Conservation (phyloP, 2,797 vertebrate species). For the Cryptoblepharus egeriae region DNA sequence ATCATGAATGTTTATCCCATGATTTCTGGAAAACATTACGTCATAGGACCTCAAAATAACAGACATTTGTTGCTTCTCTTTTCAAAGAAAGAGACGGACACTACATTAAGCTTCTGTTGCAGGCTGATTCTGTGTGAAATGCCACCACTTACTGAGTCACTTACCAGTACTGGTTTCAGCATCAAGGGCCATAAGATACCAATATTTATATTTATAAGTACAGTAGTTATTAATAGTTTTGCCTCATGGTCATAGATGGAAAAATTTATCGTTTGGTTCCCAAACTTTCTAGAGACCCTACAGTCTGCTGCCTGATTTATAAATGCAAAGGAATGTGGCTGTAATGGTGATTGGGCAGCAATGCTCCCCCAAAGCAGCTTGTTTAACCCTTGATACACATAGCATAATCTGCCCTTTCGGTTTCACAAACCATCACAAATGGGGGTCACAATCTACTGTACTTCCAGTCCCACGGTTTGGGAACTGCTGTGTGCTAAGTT, state of each 20-base stretch:
- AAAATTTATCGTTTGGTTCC: neutral
- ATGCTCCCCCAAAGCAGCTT: no score
- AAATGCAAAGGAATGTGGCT: no score
- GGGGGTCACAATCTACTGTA: no score
- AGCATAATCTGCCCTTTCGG: no score
- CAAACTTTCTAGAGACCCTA: no score
- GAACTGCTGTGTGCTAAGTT: neutral
- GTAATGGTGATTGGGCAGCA: no score
- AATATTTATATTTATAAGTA: neutral
- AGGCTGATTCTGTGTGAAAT: constrained; percentile 28
- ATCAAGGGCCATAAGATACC: neutral
- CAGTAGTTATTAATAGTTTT: neutral
- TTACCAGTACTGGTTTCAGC: constrained; percentile 7
- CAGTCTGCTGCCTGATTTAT: no score
- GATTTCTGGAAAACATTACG: constrained; percentile 7
- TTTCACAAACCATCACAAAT: no score
- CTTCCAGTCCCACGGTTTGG: no score
- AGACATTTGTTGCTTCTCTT: constrained; percentile 14
- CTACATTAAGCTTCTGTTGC: constrained; percentile 9
- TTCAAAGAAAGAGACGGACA: constrained; percentile 15
- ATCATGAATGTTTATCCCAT: neutral
- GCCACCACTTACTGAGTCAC: constrained; percentile 15
- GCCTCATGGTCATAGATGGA: neutral
- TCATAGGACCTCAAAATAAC: constrained; percentile 16
- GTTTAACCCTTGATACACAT: no score